Evolutionary conservation across 2,797 vertebrate species (phyloP).

Genomic region (Glyptemys insculpta): DNA sequence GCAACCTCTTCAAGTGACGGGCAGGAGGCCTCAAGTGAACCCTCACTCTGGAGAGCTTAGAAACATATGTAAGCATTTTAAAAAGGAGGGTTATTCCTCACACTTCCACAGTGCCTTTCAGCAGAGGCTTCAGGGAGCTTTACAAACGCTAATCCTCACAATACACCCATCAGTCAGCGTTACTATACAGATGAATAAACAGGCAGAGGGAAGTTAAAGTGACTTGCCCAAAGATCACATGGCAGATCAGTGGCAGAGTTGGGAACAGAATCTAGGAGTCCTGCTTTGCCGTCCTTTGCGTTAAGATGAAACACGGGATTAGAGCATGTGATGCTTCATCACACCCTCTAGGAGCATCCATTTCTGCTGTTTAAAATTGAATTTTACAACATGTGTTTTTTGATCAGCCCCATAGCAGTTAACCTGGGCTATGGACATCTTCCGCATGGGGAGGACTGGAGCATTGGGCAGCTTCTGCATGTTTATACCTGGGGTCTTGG

Average conservation of each 20-base stretch:
- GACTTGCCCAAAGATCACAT: neutral
- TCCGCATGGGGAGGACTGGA: neutral
- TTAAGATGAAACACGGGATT: neutral
- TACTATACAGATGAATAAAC: neutral
- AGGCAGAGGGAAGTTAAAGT: neutral
- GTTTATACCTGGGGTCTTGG: fast-evolving
- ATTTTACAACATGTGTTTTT: neutral
- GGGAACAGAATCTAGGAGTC: neutral
- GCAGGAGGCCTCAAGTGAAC: neutral
- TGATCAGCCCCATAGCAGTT: neutral
- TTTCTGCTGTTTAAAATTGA: neutral
- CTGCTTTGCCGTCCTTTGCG: neutral
- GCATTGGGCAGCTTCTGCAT: neutral
- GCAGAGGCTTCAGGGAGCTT: neutral
- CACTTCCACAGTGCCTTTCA: neutral
- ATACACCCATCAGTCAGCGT: fast-evolving
- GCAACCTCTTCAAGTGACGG: neutral
- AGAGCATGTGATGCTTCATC: neutral
- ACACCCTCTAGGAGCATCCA: neutral
- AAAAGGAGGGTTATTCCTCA: neutral
- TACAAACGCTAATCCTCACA: fast-evolving
- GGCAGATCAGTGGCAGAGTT: neutral
- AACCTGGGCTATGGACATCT: neutral
- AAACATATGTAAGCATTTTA: neutral
- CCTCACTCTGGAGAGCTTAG: neutral